Evolutionary conservation across 1,140 invertebrate genomes (phyloP).

Genomic region (Panagrolaimus sp.): DNA sequence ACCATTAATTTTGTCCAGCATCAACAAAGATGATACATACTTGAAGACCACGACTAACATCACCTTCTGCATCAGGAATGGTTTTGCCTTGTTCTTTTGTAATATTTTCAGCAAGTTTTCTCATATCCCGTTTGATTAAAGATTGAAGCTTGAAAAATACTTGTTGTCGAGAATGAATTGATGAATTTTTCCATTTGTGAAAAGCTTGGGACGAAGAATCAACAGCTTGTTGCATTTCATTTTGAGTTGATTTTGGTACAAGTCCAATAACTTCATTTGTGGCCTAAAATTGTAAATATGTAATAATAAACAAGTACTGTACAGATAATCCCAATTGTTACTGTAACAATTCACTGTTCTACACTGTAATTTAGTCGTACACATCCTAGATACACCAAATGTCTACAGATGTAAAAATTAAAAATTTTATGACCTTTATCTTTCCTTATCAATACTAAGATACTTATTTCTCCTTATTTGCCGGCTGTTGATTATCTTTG

Average conservation of each 20-base stretch:
- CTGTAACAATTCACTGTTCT: constrained; percentile 14
- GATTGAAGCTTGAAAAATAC: constrained; percentile 86
- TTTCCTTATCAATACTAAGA: no score
- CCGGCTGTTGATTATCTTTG: no score
- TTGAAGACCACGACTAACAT: constrained; percentile 92
- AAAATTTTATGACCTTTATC: no score
- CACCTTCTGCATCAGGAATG: constrained; percentile 89
- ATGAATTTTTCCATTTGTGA: constrained; percentile 80
- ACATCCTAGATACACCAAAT: no score
- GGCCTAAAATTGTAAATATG: constrained; percentile 61
- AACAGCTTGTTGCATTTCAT: constrained; percentile 86
- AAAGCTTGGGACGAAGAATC: constrained; percentile 76
- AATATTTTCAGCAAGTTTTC: constrained; percentile 81
- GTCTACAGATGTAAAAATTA: no score
- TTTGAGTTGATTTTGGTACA: constrained; percentile 82
- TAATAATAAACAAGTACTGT: constrained; percentile 23
- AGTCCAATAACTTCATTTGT: constrained; percentile 70
- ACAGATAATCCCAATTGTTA: neutral
- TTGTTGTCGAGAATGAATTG: constrained; percentile 85
- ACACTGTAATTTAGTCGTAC: neutral
- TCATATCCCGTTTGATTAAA: constrained; percentile 71
- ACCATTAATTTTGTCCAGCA: neutral
- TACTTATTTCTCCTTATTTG: no score
- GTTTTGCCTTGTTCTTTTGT: constrained; percentile 97
- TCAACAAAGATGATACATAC: constrained; percentile 61